Base-by-base conservation (phyloP, 2,888 invertebrate genomes). In the Parnassius mnemosyne region DNA sequence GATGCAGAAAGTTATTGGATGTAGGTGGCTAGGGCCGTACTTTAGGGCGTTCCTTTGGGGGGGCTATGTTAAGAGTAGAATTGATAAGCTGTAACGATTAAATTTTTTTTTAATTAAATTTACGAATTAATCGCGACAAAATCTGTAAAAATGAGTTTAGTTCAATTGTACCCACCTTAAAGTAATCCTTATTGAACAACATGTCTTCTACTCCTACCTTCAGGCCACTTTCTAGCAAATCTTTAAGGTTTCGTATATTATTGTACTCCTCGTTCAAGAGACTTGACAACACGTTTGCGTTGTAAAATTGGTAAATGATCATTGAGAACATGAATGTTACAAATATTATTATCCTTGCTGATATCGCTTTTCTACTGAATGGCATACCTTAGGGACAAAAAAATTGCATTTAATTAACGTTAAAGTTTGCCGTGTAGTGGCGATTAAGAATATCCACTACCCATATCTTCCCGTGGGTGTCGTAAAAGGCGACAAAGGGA, bases 221-320 rank as follows among this genome's bases (percentile, higher is more conserved):
- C 65, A 95, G 74, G 20, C 92, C 86, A 66, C 94, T 94, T 42
- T 92, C 81, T 56, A 93, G 72, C 65, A 95, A 76, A 73, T 94
- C 94, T 55, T 87, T 79, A 25, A 95, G 72, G 3, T 92, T 93
- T 64, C 88, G 92, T 53, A 95, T 94, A 34, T 92, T 93, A 69
- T 92, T 93, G 0, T 94, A 93, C 12, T 93, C 89, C 61, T 94
- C 93, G 75, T 93, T 91, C 46, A 95, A 79, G 62, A 95, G 75
- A 0, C 94, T 93, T 0, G 95, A 94, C 1, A 95, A 94, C 55
- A 95, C 93, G 55, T 93, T 93, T 1, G 94, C 95, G 52, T 94
- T 94, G 77, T 95, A 95, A 77, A 94, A 95, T 74, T 95, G 95
- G 77, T 94, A 94, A 53, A 94, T 81, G 16, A 93, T 88, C 66